Percentiles rank a stretch among this genome's conserved stretches.
phyloP scores from a whole-genome alignment of 2,113 vertebrate species.

The Heliornis fulica region DNA sequence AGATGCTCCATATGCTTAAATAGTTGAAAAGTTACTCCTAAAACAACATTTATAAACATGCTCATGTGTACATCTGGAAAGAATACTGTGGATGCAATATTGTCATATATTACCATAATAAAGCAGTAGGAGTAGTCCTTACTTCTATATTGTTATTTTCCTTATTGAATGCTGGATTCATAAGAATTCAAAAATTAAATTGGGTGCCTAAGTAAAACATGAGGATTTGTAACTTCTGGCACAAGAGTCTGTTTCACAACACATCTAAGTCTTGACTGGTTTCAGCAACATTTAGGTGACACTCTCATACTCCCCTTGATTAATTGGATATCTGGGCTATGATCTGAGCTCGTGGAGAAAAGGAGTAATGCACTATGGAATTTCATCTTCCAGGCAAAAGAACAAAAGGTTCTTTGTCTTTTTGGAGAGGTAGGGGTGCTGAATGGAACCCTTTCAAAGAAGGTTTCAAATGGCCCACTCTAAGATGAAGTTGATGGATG shows the following conservation, averaged over 20 bases:
- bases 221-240: background rate
- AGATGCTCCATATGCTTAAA: constrained; percentile 39
- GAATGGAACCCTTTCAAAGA: background rate
- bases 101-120: background rate
- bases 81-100: background rate
- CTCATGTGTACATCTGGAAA: background rate
- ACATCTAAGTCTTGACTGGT: background rate
- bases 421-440: background rate
- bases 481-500: background rate
- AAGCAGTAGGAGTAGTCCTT: background rate
- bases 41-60: background rate
- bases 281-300: background rate
- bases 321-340: background rate
- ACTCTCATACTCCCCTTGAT: background rate
- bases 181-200: background rate
- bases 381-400: background rate
- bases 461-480: background rate
- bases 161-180: background rate
- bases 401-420: background rate
- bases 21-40: constrained; percentile 33
- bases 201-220: background rate
- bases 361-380: background rate
- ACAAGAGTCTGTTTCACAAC: background rate
- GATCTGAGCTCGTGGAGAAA: background rate
- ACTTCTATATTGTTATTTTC: background rate